These are phyloP conservation scores for Pseudochaenichthys georgianus DNA, from an alignment of 2,797 vertebrate species.

Conservation along the genomic window DNA sequence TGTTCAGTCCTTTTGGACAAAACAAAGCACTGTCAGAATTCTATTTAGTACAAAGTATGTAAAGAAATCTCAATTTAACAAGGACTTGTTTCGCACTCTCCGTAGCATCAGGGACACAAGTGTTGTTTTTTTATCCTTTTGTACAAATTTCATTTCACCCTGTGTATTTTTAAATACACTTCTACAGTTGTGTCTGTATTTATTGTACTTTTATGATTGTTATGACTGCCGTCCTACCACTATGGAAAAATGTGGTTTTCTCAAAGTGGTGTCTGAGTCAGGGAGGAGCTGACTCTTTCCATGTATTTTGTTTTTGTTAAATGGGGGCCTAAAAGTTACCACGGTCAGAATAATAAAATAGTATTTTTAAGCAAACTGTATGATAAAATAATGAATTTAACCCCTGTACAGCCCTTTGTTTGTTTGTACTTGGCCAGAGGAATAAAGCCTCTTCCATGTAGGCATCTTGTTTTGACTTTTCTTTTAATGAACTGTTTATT, in stretches of 20 bases:
- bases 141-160: constrained; percentile 54
- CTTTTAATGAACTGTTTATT: neutral
- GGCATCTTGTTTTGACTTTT: constrained; percentile 1
- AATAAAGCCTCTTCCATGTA: constrained; percentile 74
- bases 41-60: constrained; percentile 37
- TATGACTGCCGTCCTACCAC: constrained; percentile 54
- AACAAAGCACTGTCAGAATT: constrained; percentile 68
- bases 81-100: constrained; percentile 44
- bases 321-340: neutral
- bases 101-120: constrained; percentile 61
- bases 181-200: constrained; percentile 66
- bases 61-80: constrained; percentile 22
- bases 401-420: constrained; percentile 48
- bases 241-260: constrained; percentile 15
- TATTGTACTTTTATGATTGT: constrained; percentile 66
- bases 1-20: constrained; percentile 37
- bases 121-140: constrained; percentile 31
- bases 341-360: constrained; percentile 14
- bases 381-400: constrained; percentile 65
- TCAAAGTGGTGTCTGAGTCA: constrained; percentile 30
- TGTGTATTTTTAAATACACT: constrained; percentile 76
- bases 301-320: constrained; percentile 42
- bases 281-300: constrained; percentile 51
- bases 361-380: constrained; percentile 39
- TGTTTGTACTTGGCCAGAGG: constrained; percentile 68